phyloP scores from a whole-genome alignment of 2,888 invertebrate species.

The Zelleria hepariella region DNA sequence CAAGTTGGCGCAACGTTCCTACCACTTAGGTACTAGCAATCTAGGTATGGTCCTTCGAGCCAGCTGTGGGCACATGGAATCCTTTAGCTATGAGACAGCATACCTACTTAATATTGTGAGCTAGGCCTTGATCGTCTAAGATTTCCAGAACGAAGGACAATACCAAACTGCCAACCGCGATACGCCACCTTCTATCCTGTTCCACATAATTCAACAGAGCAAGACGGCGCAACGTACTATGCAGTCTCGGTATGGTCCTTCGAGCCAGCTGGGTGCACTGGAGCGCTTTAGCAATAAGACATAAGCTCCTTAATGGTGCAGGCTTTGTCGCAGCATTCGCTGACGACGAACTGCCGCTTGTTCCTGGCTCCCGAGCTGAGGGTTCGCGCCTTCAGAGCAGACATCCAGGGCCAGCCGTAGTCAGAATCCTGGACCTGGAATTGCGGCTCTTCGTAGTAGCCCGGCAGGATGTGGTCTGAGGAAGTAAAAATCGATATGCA shows the following conservation, averaged over 20 bases:
- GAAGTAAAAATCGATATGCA: slow-evolving; percentile 4
- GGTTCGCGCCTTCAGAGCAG: slow-evolving; percentile 26
- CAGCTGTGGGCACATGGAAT: too few species aligned
- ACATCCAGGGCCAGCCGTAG: slow-evolving; percentile 33
- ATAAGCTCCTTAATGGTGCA: slow-evolving; percentile 36
- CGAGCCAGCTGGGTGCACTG: not conserved
- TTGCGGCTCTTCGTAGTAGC: slow-evolving; percentile 28
- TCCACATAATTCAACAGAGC: not conserved
- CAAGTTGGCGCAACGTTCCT: too few species aligned
- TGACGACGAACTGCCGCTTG: slow-evolving; percentile 34
- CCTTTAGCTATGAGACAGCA: too few species aligned
- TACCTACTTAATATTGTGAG: not conserved
- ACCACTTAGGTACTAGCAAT: too few species aligned
- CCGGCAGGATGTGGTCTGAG: slow-evolving; percentile 30
- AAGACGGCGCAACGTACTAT: not conserved
- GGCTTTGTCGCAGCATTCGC: slow-evolving; percentile 46
- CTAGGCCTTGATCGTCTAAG: not conserved
- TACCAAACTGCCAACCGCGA: not conserved
- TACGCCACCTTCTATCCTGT: not conserved
- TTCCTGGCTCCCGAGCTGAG: slow-evolving; percentile 24
- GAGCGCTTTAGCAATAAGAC: slow-evolving; percentile 39
- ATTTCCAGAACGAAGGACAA: not conserved
- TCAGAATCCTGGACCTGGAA: slow-evolving; percentile 12
- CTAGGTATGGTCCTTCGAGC: too few species aligned
- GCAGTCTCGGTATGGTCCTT: not conserved